Evolutionary conservation across 2,888 invertebrate genomes (phyloP).

Genomic region (Tachina grossa): DNA sequence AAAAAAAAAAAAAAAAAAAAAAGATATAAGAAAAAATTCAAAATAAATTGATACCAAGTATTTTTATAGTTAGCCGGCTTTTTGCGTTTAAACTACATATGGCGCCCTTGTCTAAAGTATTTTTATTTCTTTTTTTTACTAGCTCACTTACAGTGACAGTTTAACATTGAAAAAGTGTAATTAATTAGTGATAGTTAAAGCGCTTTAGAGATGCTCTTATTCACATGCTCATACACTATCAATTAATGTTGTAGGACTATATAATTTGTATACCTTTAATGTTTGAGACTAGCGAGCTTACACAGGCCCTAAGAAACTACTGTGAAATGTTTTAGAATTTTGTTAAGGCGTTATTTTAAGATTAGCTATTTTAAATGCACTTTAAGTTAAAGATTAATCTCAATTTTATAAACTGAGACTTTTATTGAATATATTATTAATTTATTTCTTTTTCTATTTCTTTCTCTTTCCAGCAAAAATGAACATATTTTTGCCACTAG

Average conservation of each 20-base stretch:
- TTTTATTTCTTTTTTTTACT: not conserved
- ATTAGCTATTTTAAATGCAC: constrained; percentile 55
- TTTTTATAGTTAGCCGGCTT: constrained; percentile 51
- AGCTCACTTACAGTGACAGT: constrained; percentile 71
- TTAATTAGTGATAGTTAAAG: constrained; percentile 76
- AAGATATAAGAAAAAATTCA: not conserved
- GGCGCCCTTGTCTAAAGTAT: constrained; percentile 65
- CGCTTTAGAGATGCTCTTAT: constrained; percentile 52
- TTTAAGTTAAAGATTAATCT: constrained; percentile 43
- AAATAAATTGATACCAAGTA: not conserved
- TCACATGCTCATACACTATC: constrained; percentile 61
- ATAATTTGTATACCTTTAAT: constrained; percentile 55
- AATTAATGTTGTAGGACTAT: constrained; percentile 60
- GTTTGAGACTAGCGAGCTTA: not conserved
- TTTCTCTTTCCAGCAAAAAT: constrained; percentile 92
- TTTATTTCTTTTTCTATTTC: constrained; percentile 73
- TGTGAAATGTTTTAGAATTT: not conserved
- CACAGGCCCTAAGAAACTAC: not conserved
- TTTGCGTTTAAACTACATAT: constrained; percentile 21
- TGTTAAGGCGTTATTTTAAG: constrained; percentile 1
- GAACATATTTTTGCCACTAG: constrained; percentile 96
- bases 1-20: constrained; percentile 7
- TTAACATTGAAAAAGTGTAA: constrained; percentile 79
- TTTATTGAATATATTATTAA: constrained; percentile 73
- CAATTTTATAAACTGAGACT: constrained; percentile 28